These are phyloP conservation scores for Synaphobranchus kaupii DNA, from an alignment of 2,797 vertebrate species.

Conservation along the genomic window DNA sequence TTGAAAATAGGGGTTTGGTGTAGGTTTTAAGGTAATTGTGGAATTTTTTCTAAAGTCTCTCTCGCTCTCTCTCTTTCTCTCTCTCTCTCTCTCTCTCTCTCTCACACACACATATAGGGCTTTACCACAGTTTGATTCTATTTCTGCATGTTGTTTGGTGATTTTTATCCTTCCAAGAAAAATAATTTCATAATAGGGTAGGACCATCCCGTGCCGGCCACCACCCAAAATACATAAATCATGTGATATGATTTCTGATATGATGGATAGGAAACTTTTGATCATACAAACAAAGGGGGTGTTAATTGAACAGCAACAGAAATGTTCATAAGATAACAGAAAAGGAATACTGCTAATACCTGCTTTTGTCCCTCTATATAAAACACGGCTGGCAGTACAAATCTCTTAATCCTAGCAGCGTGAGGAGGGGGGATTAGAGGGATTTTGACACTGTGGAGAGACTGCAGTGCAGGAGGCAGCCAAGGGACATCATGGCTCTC, in stretches of 20 bases:
- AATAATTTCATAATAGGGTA: not conserved
- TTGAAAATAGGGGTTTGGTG: too few relatives aligned
- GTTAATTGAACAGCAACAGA: constrained; percentile 44
- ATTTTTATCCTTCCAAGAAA: not conserved
- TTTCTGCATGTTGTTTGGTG: not conserved
- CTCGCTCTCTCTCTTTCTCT: too few relatives aligned
- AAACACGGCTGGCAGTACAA: constrained; percentile 68
- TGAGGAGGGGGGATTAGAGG: constrained; percentile 69
- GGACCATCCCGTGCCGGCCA: not conserved
- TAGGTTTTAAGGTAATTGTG: too few relatives aligned
- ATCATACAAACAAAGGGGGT: constrained; percentile 5
- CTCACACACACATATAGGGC: too few relatives aligned
- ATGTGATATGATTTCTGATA: not conserved
- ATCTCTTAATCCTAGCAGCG: constrained; percentile 75
- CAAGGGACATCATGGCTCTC: constrained; percentile 33
- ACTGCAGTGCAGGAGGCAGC: constrained; percentile 61
- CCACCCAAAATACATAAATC: not conserved
- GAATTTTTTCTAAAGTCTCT: too few relatives aligned
- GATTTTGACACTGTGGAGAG: constrained; percentile 63
- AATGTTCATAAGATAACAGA: constrained; percentile 55
- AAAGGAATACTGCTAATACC: constrained; percentile 53
- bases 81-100: too few relatives aligned
- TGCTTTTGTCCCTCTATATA: constrained; percentile 64
- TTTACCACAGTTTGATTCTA: not conserved
- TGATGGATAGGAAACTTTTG: constrained; percentile 6